Evolutionary conservation across 2,797 vertebrate genomes (phyloP).

Genomic region (Sebastes goodei): DNA sequence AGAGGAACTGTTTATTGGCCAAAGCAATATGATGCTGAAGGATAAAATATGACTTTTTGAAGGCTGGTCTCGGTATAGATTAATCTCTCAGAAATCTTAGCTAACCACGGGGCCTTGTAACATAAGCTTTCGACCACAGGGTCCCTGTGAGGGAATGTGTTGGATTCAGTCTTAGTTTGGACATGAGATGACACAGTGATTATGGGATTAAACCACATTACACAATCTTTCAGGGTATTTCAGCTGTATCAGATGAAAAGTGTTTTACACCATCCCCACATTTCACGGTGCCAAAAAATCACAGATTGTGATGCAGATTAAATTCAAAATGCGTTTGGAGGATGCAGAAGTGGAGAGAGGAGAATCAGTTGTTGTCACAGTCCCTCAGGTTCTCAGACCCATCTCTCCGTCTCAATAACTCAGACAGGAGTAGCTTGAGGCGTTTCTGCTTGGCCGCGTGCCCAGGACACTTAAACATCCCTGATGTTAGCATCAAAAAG

Average conservation of each 20-base stretch:
- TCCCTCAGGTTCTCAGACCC: background rate
- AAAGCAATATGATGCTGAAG: background rate
- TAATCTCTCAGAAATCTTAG: background rate
- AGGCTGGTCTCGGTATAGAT: background rate
- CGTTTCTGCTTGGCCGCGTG: conserved; percentile 7
- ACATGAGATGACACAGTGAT: conserved; percentile 11
- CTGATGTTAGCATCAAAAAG: conserved; percentile 1
- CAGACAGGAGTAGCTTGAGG: background rate
- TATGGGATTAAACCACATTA: conserved; percentile 25
- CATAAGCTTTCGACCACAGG: background rate
- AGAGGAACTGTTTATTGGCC: background rate
- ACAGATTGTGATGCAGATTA: background rate
- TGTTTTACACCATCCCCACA: background rate
- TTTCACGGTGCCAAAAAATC: background rate
- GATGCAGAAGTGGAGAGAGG: background rate
- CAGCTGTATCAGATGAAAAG: conserved; percentile 9
- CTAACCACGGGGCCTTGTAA: background rate
- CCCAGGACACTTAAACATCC: conserved; percentile 14
- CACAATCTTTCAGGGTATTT: conserved; percentile 13
- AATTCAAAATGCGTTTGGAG: background rate
- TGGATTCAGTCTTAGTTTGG: conserved; percentile 18
- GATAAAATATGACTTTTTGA: background rate
- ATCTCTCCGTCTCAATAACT: background rate
- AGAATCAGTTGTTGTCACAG: background rate
- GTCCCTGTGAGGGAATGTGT: conserved; percentile 2